Percentiles rank a stretch among this genome's conserved stretches.
These are phyloP conservation scores for Drosophila meridiana DNA, from an alignment of 2,888 invertebrate species.

Conservation along the genomic window DNA sequence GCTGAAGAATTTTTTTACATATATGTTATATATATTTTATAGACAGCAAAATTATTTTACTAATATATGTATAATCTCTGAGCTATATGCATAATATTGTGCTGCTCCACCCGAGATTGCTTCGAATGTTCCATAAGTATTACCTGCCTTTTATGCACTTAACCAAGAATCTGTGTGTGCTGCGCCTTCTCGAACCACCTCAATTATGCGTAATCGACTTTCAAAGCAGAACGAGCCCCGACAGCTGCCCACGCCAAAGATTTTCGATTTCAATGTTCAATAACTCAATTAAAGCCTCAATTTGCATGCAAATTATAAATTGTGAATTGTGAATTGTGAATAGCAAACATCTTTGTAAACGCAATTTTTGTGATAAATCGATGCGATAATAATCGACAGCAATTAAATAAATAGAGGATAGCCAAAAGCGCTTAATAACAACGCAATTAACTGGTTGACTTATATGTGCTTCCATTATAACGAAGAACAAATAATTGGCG, in stretches of 20 bases:
- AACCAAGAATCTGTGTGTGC: slow-evolving; percentile 54
- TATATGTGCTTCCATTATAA: slow-evolving; percentile 40
- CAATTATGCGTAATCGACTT: slow-evolving; percentile 40
- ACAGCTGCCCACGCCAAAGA: slow-evolving; percentile 25
- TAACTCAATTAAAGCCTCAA: slow-evolving; percentile 68
- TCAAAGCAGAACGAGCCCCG: slow-evolving; percentile 18
- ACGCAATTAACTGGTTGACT: slow-evolving; percentile 43
- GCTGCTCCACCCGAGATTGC: background rate
- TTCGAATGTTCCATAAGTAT: slow-evolving; percentile 38
- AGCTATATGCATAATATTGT: background rate
- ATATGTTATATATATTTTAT: too few species aligned
- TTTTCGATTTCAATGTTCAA: slow-evolving; percentile 51
- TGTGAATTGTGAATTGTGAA: slow-evolving; percentile 15
- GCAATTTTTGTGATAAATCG: slow-evolving; percentile 11
- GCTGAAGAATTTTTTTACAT: too few species aligned
- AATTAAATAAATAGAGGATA: slow-evolving; percentile 34
- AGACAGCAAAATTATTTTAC: too few species aligned
- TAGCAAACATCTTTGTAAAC: slow-evolving; percentile 18
- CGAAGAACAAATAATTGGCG: slow-evolving; percentile 56
- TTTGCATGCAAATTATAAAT: slow-evolving; percentile 47
- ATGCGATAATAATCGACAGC: slow-evolving; percentile 16
- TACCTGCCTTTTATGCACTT: slow-evolving; percentile 39
- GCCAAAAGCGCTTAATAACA: slow-evolving; percentile 34
- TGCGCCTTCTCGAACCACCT: slow-evolving; percentile 43
- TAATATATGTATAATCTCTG: background rate